Evolutionary conservation across 2,797 vertebrate genomes (phyloP), one percentile per base, ranked within the genome.

Genomic region (Yasuhikotakia modesta): DNA sequence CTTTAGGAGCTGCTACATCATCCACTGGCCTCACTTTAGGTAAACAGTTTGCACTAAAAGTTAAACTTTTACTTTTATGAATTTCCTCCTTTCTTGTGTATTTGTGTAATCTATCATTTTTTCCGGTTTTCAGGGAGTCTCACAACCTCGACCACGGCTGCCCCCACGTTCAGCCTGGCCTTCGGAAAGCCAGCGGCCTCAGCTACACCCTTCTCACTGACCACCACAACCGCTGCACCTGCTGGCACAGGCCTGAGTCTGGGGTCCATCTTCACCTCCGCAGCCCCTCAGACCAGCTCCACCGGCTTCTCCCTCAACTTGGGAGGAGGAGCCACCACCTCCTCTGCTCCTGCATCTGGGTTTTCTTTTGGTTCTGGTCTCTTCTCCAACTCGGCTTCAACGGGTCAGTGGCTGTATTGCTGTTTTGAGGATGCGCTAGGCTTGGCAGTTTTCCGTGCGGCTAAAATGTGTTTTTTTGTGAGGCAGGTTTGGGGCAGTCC

Each of bases 171-270:
- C 89, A 94, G 94, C 81, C 87, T 98, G 85, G 93, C 93, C 60
- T 98, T 99, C 84, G 96, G 85, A 84, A 99, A 99, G 87, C 98
- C 98, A 48, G 93, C 96, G 0, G 97, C 93, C 43, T 96, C 96
- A 0, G 97, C 97, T 65, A 92, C 95, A 0, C 98, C 97, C 0
- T 99, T 99, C 88, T 94, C 96, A 80, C 92, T 99, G 70, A 95
- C 93, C 74, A 80, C 94, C 60, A 77, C 87, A 58, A 86, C 95
- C 76, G 91, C 96, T 73, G 92, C 94, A 48, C 86, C 95, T 0
- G 32, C 81, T 4, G 81, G 91, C 11, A 87, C 94, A 24, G 94
- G 96, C 35, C 91, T 98, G 1, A 88, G 92, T 0, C 92, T 99
- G 43, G 94, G 96, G 3, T 96, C 96, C 74, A 90, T 95, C 82